Conservation (phyloP, 2,888 invertebrate species). For the Rhimphoctona megacephalus region DNA sequence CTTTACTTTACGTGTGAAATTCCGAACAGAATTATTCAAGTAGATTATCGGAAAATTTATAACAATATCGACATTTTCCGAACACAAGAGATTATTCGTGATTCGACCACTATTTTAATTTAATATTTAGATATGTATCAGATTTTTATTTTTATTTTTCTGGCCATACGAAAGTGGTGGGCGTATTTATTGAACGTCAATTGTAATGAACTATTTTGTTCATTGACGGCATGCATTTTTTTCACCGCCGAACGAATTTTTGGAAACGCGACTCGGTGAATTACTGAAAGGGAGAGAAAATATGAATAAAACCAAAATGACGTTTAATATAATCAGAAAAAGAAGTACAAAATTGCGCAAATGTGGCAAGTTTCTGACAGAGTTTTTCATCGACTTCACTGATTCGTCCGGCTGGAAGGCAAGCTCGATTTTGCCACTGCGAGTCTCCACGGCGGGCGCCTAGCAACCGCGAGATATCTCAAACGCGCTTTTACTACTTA, state of each 20-base stretch:
- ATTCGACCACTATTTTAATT: not conserved
- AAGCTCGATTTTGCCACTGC: not conserved
- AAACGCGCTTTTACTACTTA: conserved; percentile 23
- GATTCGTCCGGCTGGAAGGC: conserved; percentile 14
- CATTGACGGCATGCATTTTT: not conserved
- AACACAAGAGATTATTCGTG: not conserved
- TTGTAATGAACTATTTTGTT: not conserved
- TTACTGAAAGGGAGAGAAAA: not conserved
- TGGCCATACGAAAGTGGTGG: not conserved
- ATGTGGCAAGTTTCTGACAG: conserved; percentile 20
- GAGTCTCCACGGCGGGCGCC: not conserved
- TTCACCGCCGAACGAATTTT: not conserved
- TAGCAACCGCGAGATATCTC: conserved; percentile 49
- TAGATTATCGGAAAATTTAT: not conserved
- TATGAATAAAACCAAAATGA: conserved; percentile 3
- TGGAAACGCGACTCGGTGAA: not conserved
- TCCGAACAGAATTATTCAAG: not conserved
- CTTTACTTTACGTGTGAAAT: not conserved
- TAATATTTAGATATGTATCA: no score
- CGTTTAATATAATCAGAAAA: not conserved
- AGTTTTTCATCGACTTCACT: conserved; percentile 18
- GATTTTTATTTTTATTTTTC: not conserved
- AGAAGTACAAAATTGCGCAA: not conserved
- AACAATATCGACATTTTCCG: not conserved
- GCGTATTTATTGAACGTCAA: not conserved